Percentiles rank a stretch among this genome's conserved stretches.
Evolutionary conservation across 2,113 vertebrate genomes (phyloP).

Genomic region (Oreochromis aureus): DNA sequence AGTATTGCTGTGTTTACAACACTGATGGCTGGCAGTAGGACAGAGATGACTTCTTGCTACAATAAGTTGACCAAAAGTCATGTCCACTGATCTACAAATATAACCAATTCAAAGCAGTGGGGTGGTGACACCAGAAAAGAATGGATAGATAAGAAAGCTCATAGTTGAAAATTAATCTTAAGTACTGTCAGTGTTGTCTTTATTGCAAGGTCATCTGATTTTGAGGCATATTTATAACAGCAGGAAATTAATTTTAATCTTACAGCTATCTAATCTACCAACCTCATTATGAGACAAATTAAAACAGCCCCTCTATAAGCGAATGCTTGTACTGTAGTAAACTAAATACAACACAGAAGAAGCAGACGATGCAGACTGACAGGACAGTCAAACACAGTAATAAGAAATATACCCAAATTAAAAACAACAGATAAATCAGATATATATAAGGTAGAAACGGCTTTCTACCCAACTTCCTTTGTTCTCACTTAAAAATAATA

Average conservation of each 20-base stretch:
- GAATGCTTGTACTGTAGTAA: not conserved
- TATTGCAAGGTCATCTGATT: not conserved
- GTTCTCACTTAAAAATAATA: not conserved
- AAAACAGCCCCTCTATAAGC: not conserved
- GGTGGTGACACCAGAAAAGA: not conserved
- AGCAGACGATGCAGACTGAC: not conserved
- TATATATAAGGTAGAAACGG: not conserved
- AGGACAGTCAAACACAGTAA: not conserved
- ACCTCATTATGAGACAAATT: not conserved
- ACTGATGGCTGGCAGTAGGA: constrained; percentile 38
- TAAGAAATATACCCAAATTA: not conserved
- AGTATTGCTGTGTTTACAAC: constrained; percentile 54
- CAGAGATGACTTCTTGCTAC: constrained; percentile 36
- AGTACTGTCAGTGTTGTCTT: not conserved
- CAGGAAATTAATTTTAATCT: not conserved
- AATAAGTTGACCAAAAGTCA: constrained; percentile 20
- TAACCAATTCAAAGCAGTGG: not conserved
- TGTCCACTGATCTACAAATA: constrained; percentile 23
- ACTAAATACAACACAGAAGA: not conserved
- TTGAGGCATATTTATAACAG: not conserved
- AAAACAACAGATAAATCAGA: not conserved
- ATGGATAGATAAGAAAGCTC: not conserved
- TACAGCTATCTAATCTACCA: not conserved
- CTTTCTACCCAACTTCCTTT: not conserved
- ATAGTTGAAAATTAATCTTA: not conserved